Evolutionary conservation across 2,888 invertebrate genomes (phyloP).

Genomic region (Eristalinus sepulchralis): DNA sequence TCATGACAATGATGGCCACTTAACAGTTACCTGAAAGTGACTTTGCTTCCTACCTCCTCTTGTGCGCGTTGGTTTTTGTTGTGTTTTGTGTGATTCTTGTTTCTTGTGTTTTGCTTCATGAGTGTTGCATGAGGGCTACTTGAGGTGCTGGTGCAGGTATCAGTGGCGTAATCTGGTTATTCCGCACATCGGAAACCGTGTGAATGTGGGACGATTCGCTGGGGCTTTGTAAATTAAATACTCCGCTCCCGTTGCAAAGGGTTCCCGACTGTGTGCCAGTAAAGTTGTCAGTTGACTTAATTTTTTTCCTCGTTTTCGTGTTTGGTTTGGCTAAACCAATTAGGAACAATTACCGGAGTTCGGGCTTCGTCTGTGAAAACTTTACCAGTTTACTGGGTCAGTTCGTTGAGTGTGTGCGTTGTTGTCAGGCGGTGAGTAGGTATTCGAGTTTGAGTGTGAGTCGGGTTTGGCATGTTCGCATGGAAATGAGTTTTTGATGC

Average conservation of each 20-base stretch:
- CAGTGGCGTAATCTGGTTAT: slow-evolving; percentile 3
- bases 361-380: background rate
- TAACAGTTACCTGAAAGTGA: slow-evolving; percentile 43
- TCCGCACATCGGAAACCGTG: slow-evolving; percentile 34
- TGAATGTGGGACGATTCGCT: background rate
- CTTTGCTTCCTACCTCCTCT: background rate
- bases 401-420: background rate
- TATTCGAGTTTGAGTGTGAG: no score
- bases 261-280: background rate
- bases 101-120: background rate
- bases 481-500: no score
- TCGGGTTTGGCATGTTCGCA: no score
- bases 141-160: background rate
- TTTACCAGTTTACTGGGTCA: background rate
- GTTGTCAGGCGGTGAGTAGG: background rate
- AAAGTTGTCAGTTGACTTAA: background rate
- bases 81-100: background rate
- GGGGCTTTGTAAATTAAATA: background rate
- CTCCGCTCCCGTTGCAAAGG: background rate
- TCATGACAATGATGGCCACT: slow-evolving; percentile 32
- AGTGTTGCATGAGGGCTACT: slow-evolving; percentile 10
- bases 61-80: background rate
- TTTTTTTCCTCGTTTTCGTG: background rate
- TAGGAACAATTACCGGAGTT: background rate
- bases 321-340: background rate